Percentiles rank a stretch among this genome's conserved stretches.
phyloP scores from a whole-genome alignment of 2,797 vertebrate species.

The Syngnathus acus region DNA sequence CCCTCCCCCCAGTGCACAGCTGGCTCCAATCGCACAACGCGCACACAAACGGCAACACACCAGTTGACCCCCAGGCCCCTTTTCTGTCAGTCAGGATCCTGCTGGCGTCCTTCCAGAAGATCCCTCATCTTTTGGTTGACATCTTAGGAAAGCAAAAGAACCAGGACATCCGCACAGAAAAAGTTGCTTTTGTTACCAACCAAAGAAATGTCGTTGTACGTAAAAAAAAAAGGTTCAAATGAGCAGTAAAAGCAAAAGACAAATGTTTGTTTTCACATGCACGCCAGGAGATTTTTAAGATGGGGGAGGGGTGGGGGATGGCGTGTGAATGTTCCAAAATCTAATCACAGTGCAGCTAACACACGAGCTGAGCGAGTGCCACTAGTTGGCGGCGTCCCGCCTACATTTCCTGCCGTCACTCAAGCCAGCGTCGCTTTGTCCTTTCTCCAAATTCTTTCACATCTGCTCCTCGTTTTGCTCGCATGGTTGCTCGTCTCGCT shows the following conservation, averaged over 20 bases:
- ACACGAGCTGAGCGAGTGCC: conserved; percentile 1
- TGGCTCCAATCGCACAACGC: neutral
- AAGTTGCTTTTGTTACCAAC: too few relatives aligned
- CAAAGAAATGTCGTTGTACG: too few relatives aligned
- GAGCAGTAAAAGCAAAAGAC: neutral
- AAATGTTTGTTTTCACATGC: neutral
- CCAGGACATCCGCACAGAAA: too few relatives aligned
- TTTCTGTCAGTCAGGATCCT: neutral
- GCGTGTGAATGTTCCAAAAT: conserved; percentile 8
- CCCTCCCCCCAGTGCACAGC: neutral
- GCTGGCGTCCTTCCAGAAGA: neutral
- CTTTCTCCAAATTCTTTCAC: conserved; percentile 20
- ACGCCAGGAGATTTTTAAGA: neutral
- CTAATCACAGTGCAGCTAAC: conserved; percentile 21
- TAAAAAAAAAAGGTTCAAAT: neutral
- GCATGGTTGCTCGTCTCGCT: neutral
- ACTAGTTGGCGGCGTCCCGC: neutral
- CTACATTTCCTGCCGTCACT: conserved; percentile 46
- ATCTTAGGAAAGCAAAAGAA: neutral
- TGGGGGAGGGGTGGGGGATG: too few relatives aligned
- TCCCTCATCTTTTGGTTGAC: neutral
- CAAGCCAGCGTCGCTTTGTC: conserved; percentile 21
- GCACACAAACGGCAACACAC: neutral
- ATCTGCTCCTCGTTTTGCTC: conserved; percentile 54
- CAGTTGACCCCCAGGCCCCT: neutral